phyloP scores from a whole-genome alignment of 1,140 invertebrate species.

The Caligus rogercresseyi region DNA sequence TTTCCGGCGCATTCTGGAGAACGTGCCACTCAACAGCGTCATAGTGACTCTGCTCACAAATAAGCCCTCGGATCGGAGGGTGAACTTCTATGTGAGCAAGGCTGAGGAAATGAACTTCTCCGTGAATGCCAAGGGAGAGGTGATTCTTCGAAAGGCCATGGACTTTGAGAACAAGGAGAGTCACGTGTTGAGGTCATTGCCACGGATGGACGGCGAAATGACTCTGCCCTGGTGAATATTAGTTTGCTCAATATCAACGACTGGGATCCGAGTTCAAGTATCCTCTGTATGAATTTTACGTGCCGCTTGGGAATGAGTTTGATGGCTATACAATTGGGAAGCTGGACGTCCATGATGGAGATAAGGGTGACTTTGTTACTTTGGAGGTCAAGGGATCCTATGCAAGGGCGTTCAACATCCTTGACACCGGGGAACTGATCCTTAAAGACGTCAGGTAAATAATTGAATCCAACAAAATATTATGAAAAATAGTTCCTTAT shows the following conservation, averaged over 20 bases:
- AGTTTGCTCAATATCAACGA: slow-evolving; percentile 73
- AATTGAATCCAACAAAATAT: not conserved
- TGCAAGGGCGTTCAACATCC: slow-evolving; percentile 39
- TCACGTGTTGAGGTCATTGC: slow-evolving; percentile 58
- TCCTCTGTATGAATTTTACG: slow-evolving; percentile 64
- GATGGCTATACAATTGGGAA: slow-evolving; percentile 35
- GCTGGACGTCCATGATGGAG: slow-evolving; percentile 58
- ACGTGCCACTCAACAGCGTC: slow-evolving; percentile 48
- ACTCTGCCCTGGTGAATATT: slow-evolving; percentile 51
- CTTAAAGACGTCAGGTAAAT: slow-evolving; percentile 26
- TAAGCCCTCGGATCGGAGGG: slow-evolving; percentile 10
- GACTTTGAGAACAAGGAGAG: slow-evolving; percentile 54
- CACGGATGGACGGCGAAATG: slow-evolving; percentile 63
- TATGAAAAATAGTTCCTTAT: too few relatives aligned
- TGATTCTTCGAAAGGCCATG: slow-evolving; percentile 50
- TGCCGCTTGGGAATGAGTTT: slow-evolving; percentile 27
- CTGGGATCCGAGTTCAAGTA: slow-evolving; percentile 69
- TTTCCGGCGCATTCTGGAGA: slow-evolving; percentile 50
- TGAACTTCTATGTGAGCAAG: slow-evolving; percentile 1
- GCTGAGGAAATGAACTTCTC: slow-evolving; percentile 5
- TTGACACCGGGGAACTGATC: slow-evolving; percentile 34
- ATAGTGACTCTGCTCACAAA: slow-evolving; percentile 34
- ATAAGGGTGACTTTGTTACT: slow-evolving; percentile 48
- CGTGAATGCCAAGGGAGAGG: slow-evolving; percentile 45
- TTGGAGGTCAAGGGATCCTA: slow-evolving; percentile 50